A percentile compares a stretch with the other conserved stretches of the same genome.
phyloP scores from a whole-genome alignment of 2,113 vertebrate species.

The Cavia aperea region DNA sequence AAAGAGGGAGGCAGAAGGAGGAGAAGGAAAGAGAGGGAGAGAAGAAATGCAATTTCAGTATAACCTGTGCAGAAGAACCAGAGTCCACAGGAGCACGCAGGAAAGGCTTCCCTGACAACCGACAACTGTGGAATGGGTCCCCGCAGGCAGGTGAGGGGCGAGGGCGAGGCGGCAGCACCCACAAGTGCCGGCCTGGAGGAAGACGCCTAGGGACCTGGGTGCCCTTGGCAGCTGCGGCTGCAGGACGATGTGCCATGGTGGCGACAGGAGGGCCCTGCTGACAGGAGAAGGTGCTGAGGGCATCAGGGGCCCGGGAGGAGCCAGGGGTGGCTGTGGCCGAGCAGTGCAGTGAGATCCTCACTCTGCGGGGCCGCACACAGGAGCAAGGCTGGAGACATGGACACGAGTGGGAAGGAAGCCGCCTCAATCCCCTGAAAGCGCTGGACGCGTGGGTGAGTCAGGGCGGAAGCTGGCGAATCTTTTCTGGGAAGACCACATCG shows the following conservation, averaged over 20 bases:
- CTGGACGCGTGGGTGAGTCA: neutral
- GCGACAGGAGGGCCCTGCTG: neutral
- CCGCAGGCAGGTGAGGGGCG: neutral
- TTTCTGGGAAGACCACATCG: neutral
- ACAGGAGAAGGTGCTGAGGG: neutral
- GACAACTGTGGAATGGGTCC: neutral
- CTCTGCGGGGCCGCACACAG: neutral
- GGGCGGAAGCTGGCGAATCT: neutral
- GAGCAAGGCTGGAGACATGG: neutral
- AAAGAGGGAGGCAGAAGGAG: neutral
- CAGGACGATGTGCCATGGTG: fast-evolving
- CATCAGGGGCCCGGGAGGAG: neutral
- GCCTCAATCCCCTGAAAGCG: neutral
- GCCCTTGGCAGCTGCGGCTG: neutral
- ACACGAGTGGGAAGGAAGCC: neutral
- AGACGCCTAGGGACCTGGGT: fast-evolving
- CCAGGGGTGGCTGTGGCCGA: neutral
- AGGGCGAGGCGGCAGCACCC: neutral
- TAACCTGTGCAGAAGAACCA: neutral
- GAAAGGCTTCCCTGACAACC: neutral
- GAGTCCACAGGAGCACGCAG: neutral
- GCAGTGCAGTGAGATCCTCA: neutral
- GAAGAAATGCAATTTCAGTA: neutral
- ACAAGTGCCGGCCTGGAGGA: neutral
- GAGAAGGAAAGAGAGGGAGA: neutral